phyloP scores from a whole-genome alignment of 1,140 invertebrate species.

The Pogonomyrmex barbatus region DNA sequence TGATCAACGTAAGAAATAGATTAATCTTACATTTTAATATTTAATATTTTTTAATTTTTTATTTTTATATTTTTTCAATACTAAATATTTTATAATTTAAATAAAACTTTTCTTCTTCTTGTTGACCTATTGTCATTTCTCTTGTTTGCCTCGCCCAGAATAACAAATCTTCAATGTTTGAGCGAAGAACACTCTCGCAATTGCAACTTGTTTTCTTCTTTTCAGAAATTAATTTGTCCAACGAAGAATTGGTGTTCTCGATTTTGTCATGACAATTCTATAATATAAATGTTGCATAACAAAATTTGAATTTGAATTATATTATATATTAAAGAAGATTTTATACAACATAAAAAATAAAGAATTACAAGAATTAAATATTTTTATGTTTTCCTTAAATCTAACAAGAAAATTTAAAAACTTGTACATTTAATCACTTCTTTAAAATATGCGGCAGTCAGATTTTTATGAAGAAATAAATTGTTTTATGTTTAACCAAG shows the following conservation, averaged over 20 bases:
- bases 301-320: neutral
- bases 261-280: constrained; percentile 67
- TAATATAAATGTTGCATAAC: neutral
- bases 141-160: constrained; percentile 70
- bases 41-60: neutral
- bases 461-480: neutral
- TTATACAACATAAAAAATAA: neutral
- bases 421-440: neutral
- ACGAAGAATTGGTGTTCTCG: neutral
- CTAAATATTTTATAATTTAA: neutral
- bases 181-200: constrained; percentile 67
- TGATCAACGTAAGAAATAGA: neutral
- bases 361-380: neutral
- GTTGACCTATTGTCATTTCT: constrained; percentile 74
- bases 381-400: neutral
- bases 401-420: neutral
- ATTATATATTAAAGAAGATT: neutral
- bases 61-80: neutral
- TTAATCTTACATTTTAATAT: neutral
- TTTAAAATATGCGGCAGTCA: neutral
- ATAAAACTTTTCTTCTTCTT: neutral
- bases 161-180: constrained; percentile 66
- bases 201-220: constrained; percentile 59
- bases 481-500: neutral
- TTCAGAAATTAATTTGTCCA: constrained; percentile 31